These are phyloP conservation scores for Peromyscus californicus DNA, from an alignment of 2,113 vertebrate species.

Conservation along the genomic window DNA sequence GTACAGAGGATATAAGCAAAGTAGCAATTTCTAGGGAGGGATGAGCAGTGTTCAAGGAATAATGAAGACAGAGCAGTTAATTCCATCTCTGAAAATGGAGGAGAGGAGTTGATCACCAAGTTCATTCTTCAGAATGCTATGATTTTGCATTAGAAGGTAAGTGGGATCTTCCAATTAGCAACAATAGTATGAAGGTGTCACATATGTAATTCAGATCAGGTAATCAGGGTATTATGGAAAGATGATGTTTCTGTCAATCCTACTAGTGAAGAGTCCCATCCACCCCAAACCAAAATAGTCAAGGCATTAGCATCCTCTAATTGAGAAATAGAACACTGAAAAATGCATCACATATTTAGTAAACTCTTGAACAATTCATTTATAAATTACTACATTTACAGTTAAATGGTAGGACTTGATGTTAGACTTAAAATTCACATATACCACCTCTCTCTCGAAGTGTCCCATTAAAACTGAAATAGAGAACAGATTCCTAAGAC, in stretches of 20 bases:
- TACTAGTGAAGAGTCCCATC: neutral
- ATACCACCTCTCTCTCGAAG: neutral
- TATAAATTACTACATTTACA: slow-evolving; percentile 5
- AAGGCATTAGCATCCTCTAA: neutral
- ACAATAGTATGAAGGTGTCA: neutral
- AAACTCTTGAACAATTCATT: neutral
- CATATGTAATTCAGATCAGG: neutral
- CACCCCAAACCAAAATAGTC: neutral
- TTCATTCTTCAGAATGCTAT: neutral
- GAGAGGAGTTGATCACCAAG: neutral
- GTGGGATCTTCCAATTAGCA: neutral
- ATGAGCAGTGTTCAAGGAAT: neutral
- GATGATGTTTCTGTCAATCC: neutral
- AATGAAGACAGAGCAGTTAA: neutral
- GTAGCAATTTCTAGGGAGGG: neutral
- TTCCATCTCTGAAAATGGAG: neutral
- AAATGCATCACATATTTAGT: neutral
- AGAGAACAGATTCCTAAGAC: neutral
- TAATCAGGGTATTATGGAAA: neutral
- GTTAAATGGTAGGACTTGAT: neutral
- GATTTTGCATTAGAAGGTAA: neutral
- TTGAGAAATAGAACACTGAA: neutral
- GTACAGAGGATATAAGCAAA: neutral
- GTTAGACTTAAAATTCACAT: neutral
- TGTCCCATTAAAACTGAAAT: slow-evolving; percentile 15